Base-by-base conservation (phyloP, 2,797 vertebrate genomes). In the Melanotaenia nigrans region DNA sequence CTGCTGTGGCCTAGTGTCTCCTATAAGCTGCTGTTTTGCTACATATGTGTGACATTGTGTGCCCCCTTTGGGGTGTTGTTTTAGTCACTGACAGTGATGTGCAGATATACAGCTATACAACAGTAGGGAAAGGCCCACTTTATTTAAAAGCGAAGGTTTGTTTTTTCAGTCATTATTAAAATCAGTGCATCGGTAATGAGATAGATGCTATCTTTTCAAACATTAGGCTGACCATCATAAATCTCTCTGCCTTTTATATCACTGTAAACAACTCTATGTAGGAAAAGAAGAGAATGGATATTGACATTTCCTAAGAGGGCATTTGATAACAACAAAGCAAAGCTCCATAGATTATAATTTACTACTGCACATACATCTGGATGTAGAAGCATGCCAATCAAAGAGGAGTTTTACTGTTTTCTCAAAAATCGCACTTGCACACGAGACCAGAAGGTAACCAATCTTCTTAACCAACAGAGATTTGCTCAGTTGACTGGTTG, bases 11-110 rank as follows among this genome's bases (percentile, higher is more conserved):
- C 70, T 47, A 68, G 77, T 68, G 60, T 73, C 68, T 75, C 72
- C 65, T 77, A 36, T 10, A 71, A 90, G 84, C 90, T n/a, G 60
- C 71, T 77, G 82, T 83, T 78, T 0, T 20, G 36, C 63, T 77
- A 14, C 75, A 75, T 79, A 72, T 57, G 65, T 77, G 65, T 75
- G 85, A 89, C 82, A 80, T 81, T 82, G 79, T 68, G 71, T 62
- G 61, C 57, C 75, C 79, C 75, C 49, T 25, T 38, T 38, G 68
- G 73, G 63, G 63, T 61, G 63, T 51, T 16, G 61, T 51, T 77
- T 85, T 45, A 71, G 3, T 85, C 68, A 22, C 53, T 75, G 70
- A 68, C 70, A 70, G 4, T 45, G 58, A 79, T 45, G 38, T 3
- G 51, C 70, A 62, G 11, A 78, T 30, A 51, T 28, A 61, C 63